Conservation (phyloP, 1,140 invertebrate species). For the Belonocnema kinseyi region DNA sequence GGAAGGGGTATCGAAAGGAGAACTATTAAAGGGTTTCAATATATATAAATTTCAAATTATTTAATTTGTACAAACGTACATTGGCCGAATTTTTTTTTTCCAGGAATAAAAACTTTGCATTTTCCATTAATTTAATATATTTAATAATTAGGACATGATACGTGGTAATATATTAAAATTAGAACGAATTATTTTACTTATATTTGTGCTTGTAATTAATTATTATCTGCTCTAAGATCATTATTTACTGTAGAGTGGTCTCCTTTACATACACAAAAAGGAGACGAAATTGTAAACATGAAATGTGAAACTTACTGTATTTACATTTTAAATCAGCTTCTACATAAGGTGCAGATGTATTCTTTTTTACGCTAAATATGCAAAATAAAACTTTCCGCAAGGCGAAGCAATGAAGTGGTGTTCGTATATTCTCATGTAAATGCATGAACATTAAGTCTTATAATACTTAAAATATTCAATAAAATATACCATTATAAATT, state of each 20-base stretch:
- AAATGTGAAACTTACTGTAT: neutral
- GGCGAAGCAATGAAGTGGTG: neutral
- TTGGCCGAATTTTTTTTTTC: neutral
- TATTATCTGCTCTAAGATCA: neutral
- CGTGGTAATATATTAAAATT: no score
- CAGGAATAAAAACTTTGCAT: neutral
- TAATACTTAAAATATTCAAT: no score
- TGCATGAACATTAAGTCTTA: no score
- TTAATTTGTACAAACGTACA: no score
- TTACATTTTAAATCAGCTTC: constrained; percentile 8
- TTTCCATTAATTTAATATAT: neutral
- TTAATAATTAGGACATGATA: no score
- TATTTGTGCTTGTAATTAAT: neutral
- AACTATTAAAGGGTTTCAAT: no score
- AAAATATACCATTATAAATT: no score
- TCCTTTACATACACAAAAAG: no score
- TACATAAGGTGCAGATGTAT: neutral
- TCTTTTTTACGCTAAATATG: neutral
- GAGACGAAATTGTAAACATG: neutral
- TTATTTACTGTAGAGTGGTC: no score
- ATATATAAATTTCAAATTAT: no score
- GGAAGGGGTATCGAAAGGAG: no score
- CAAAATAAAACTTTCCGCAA: neutral
- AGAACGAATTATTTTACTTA: neutral
- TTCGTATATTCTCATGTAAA: no score